Evolutionary conservation across 2,113 vertebrate species (phyloP).

Genomic region (Ranitomeya imitator): DNA sequence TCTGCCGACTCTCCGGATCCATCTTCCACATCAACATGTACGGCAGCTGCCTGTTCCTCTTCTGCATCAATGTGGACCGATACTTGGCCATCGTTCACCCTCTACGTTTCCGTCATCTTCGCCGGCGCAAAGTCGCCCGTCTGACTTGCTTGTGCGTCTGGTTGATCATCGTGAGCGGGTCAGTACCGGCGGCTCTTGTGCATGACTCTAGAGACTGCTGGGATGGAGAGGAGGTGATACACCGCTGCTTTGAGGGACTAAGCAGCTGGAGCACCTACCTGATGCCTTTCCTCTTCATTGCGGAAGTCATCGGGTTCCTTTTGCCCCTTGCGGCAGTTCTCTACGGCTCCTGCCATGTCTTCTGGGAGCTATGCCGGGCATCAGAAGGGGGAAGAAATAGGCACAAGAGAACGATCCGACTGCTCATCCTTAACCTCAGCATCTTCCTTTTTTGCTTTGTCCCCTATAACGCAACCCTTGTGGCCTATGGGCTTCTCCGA

Average conservation of each 20-base stretch:
- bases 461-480: slow-evolving; percentile 76
- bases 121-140: slow-evolving; percentile 71
- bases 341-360: slow-evolving; percentile 70
- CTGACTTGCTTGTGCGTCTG: slow-evolving; percentile 72
- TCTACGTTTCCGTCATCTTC: slow-evolving; percentile 74
- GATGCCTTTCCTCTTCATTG: slow-evolving; percentile 72
- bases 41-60: slow-evolving; percentile 83
- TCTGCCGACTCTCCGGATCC: slow-evolving; percentile 77
- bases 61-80: slow-evolving; percentile 81
- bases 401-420: slow-evolving; percentile 70
- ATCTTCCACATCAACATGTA: slow-evolving; percentile 87
- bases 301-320: slow-evolving; percentile 75
- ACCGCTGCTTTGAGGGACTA: slow-evolving; percentile 77
- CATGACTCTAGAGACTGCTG: slow-evolving; percentile 68
- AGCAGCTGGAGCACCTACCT: slow-evolving; percentile 70
- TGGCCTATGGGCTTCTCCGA: slow-evolving; percentile 72
- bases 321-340: slow-evolving; percentile 72
- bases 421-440: slow-evolving; percentile 74
- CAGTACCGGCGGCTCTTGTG: slow-evolving; percentile 69
- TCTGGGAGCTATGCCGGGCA: slow-evolving; percentile 66
- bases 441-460: slow-evolving; percentile 81
- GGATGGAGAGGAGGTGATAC: neutral
- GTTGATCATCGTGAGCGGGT: slow-evolving; percentile 71
- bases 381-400: slow-evolving; percentile 57
- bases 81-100: slow-evolving; percentile 78